Evolutionary conservation across 2,797 vertebrate species (phyloP), one percentile per base, ranked within the genome.

Genomic region (Sarcophilus harrisii): DNA sequence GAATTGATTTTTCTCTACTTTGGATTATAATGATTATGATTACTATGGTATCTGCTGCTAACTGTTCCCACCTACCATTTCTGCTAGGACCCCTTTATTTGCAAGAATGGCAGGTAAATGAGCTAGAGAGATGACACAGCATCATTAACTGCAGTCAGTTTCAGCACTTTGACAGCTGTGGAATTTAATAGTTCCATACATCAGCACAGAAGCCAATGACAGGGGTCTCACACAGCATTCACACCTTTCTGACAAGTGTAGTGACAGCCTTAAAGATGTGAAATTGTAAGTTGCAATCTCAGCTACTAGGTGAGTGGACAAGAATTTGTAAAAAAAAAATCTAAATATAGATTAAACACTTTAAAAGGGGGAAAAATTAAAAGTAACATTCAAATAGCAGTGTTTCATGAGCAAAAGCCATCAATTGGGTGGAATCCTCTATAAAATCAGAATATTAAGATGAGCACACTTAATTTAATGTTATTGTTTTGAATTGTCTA

Each of bases 11-110:
- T 98, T 98, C 98, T 98, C 97, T 93, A 98, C 98, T 96, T 98
- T 98, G 98, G 97, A 98, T 98, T 98, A 98, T 98, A 98, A 98
- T 99, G 99, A 99, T 99, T 99, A 99, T 99, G 99, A 99, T 98
- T 99, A 99, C 99, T 99, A 98, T 97, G 98, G 98, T 98, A 98
- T 98, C 97, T 98, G 96, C 97, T 90, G 45, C 97, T 97, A 66
- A 1, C 60, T 97, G 49, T 1, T 52, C 21, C 93, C 97, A 30
- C 95, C 96, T 96, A 5, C 90, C 94, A 95, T 97, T 81, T 52
- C 96, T 98, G 93, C 97, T 96, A 93, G 95, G 81, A 96, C 97
- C 97, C 98, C 97, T 99, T 98, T 99, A 97, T 98, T 98, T 98
- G 97, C 97, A 96, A 95, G 96, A 95, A 92, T 49, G 30, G 97